Evolutionary conservation across 2,888 invertebrate genomes (phyloP).

Genomic region (Synergus itoensis): DNA sequence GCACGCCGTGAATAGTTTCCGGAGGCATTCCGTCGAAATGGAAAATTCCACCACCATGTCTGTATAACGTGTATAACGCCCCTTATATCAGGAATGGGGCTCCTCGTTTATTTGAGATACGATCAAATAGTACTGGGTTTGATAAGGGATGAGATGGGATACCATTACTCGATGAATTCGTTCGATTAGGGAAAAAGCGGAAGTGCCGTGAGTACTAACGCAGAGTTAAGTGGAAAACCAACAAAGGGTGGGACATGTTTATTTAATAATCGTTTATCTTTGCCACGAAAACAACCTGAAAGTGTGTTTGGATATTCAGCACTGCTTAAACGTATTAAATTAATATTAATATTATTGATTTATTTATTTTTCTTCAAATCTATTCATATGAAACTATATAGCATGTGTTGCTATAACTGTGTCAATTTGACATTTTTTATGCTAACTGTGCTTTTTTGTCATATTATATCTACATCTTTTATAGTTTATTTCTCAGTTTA

Average conservation of each 20-base stretch:
- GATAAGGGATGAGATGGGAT: not conserved
- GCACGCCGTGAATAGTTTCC: constrained; percentile 32
- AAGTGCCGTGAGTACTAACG: not conserved
- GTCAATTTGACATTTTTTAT: too few relatives aligned
- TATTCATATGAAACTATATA: too few relatives aligned
- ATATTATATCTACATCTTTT: too few relatives aligned
- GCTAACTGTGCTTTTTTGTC: too few relatives aligned
- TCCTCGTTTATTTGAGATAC: constrained; percentile 5
- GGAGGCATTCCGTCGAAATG: constrained; percentile 9
- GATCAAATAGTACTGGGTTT: constrained; percentile 2
- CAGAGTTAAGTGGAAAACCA: not conserved
- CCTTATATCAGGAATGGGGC: not conserved
- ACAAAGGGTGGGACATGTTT: not conserved
- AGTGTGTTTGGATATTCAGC: not conserved
- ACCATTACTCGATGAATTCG: not conserved
- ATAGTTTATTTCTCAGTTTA: too few relatives aligned
- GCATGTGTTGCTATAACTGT: too few relatives aligned
- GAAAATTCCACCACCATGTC: not conserved
- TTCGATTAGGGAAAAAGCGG: not conserved
- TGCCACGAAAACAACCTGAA: not conserved
- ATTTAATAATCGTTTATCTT: not conserved
- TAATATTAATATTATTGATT: too few relatives aligned
- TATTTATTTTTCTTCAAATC: too few relatives aligned
- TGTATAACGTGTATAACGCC: not conserved
- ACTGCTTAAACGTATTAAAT: too few relatives aligned